These are phyloP conservation scores for Bryconaethiops microstoma DNA, from an alignment of 2,797 vertebrate genomes.

Conservation along the genomic window DNA sequence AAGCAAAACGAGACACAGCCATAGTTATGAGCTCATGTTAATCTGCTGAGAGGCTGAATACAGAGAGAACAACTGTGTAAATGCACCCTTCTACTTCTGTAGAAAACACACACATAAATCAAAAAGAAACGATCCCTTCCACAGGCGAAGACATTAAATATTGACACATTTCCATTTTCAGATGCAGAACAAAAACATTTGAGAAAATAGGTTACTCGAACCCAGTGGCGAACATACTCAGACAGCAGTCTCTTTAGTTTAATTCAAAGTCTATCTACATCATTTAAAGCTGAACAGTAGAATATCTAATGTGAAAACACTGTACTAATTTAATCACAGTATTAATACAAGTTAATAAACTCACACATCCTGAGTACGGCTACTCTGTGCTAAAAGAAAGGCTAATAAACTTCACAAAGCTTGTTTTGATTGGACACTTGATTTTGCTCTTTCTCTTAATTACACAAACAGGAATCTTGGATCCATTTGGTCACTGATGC, in stretches of 20 bases:
- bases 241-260: not conserved
- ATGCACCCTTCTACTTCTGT: no score
- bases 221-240: not conserved
- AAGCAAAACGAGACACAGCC: not conserved
- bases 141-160: slow-evolving; percentile 66
- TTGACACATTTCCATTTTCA: slow-evolving; percentile 68
- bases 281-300: no score
- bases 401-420: no score
- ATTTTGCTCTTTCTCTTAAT: not conserved
- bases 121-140: slow-evolving; percentile 60
- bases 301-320: no score
- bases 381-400: no score
- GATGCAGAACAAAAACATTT: slow-evolving; percentile 62
- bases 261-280: not conserved
- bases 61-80: slow-evolving; percentile 18
- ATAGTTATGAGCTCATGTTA: not conserved
- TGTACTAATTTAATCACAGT: no score
- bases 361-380: no score
- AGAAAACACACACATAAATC: slow-evolving; percentile 64
- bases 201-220: slow-evolving; percentile 28
- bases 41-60: slow-evolving; percentile 14
- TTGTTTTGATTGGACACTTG: not conserved
- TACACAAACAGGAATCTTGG: not conserved
- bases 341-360: no score
- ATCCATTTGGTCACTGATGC: not conserved